Percentiles rank a stretch among this genome's conserved stretches.
These are phyloP conservation scores for Tachysurus fulvidraco DNA, from an alignment of 2,113 vertebrate species.

Conservation along the genomic window DNA sequence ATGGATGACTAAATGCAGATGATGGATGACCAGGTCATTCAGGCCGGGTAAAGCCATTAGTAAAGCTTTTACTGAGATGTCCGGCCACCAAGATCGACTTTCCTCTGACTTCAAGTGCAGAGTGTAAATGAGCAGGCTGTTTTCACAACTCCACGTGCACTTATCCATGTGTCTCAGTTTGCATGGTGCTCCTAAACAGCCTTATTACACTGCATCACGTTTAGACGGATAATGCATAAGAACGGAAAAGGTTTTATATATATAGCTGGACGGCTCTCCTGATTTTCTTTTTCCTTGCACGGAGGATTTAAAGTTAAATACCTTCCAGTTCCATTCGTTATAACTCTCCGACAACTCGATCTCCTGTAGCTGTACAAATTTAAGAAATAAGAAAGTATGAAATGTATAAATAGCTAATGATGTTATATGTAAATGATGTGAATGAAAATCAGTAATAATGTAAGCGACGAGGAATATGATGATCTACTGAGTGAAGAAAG, in stretches of 20 bases:
- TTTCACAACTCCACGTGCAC: constrained; percentile 15
- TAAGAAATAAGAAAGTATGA: not conserved
- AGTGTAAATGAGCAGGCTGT: constrained; percentile 38
- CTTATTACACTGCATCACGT: not conserved
- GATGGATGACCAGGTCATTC: constrained; percentile 52
- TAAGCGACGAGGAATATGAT: not conserved
- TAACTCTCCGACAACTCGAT: too few species aligned
- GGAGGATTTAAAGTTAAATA: not conserved
- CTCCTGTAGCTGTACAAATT: not conserved
- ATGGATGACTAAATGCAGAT: constrained; percentile 54
- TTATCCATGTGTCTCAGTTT: constrained; percentile 1
- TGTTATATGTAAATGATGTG: not conserved
- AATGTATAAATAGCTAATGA: not conserved
- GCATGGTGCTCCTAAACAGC: not conserved
- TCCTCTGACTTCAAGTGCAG: constrained; percentile 34
- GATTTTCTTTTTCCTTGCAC: not conserved
- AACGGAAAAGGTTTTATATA: not conserved
- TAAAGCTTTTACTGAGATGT: constrained; percentile 54
- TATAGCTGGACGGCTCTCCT: not conserved
- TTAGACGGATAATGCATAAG: not conserved
- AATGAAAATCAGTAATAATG: not conserved
- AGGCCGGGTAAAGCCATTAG: constrained; percentile 46
- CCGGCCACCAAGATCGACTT: constrained; percentile 51
- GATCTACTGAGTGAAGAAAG: not conserved
- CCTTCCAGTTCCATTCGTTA: not conserved